Base-by-base conservation (phyloP, 1,140 invertebrate genomes). In the Saccostrea echinata region DNA sequence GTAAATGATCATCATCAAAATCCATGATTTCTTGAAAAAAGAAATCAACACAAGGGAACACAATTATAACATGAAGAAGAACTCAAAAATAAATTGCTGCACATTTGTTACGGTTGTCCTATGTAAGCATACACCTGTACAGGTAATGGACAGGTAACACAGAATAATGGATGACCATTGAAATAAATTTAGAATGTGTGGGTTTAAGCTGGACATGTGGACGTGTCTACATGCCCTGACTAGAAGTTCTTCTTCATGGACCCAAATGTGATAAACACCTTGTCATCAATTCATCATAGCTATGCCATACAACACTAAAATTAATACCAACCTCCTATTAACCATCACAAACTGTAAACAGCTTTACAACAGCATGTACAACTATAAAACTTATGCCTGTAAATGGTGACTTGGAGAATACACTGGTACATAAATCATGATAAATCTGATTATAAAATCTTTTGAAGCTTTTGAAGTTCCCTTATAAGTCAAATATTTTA, bases 271-370 rank as follows among this genome's bases (percentile, higher is more conserved):
- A 76, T 30, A 33, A 76, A 76, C 68, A 76, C 27, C 68, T 76
- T 76, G 68, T 76, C 68, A 76, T 76, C 68, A 12, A 18, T 76
- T 76, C 68, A 76, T 76, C 68, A 76, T 76, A 30, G 24, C 30
- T 18, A 30, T 30, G 68, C 11, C 27, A 18, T 76, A 76, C 12
- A 76, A 76, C 68, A 13, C n/a, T 71, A n/a, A n/a, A n/a, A n/a
- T 43, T 76, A 35, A 76, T 33, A 33, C 12, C 30, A 33, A 76
- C 13, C 30, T 27, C 68, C 30, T 16, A 30, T 27, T 33, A 43
- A 43, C 43, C 11, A 76, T 30, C 30, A 76, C 27, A 76, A 33
- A 76, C 16, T 76, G 27, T 61, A 61, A 21, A 61, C 55, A n/a
- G 55, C 55, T 61, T 61, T 61, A 61, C 27, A 76, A 76, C 68